These are phyloP conservation scores for Loripinus fragilis DNA, from an alignment of 2,888 invertebrate genomes.

Conservation along the genomic window DNA sequence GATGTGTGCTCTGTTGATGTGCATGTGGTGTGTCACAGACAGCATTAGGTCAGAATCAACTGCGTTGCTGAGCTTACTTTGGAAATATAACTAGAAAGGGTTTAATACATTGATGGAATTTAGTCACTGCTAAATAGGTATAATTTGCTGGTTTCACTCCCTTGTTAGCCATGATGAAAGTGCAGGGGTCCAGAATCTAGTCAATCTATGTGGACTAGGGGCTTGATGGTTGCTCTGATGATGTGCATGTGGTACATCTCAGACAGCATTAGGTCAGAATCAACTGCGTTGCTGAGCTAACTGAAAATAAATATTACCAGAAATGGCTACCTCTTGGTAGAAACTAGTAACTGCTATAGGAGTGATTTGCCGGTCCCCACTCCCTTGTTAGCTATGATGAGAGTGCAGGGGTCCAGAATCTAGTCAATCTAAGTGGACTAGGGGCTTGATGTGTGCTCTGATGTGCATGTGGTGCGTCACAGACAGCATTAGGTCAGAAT, in stretches of 20 bases:
- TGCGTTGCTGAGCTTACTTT: not conserved
- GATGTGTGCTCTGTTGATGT: conserved; percentile 10
- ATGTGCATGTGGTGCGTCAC: conserved; percentile 5
- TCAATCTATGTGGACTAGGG: too few relatives aligned
- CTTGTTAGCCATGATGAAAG: not conserved
- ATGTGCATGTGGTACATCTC: too few relatives aligned
- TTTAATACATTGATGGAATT: too few relatives aligned
- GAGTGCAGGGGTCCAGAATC: conserved; percentile 16
- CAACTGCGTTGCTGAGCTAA: not conserved
- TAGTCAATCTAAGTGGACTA: conserved; percentile 9
- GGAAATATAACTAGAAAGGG: too few relatives aligned
- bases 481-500: not conserved
- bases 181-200: conserved; percentile 13
- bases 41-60: conserved; percentile 1
- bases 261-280: too few relatives aligned
- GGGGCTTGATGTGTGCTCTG: conserved; percentile 10
- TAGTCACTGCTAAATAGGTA: too few relatives aligned
- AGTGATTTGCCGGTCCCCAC: too few relatives aligned
- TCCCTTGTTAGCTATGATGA: conserved; percentile 4
- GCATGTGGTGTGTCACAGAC: not conserved
- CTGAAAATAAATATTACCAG: too few relatives aligned
- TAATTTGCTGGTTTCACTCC: too few relatives aligned
- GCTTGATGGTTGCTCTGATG: too few relatives aligned
- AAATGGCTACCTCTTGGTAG: too few relatives aligned
- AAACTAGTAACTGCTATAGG: too few relatives aligned